Base-by-base conservation (phyloP, 2,797 vertebrate genomes). In the Margarornis squamiger region DNA sequence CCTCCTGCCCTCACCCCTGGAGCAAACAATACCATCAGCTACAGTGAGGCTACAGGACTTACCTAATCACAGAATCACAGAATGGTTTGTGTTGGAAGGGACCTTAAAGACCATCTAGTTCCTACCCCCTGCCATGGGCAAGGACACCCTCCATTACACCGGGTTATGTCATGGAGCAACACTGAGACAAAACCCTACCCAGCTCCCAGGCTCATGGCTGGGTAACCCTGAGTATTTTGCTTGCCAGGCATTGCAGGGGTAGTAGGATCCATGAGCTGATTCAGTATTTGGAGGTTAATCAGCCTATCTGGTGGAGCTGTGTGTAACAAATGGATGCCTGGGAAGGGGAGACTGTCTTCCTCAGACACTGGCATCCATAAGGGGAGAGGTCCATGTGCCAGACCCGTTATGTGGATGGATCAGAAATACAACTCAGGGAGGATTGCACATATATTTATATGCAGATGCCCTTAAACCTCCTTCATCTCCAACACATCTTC, bases 351-450 rank as follows among this genome's bases (percentile, higher is more conserved):
- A 20, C 38, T 9, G 3, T 77, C 45, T 70, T 43, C 49, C 62
- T 78, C 36, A 67, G 38, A 26, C n/a, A 7, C 0, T 6, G 30
- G 14, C 26, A 29, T 5, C 67, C 13, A 1, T 24, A 16, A 63
- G 16, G 34, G 17, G 63, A 91, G 38, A 55, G 15, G n/a, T 81
- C 11, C 10, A 3, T 11, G 34, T 63, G 43, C 43, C 88, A 79
- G 30, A 22, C 11, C 43, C 30, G 19, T 21, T 41, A 5, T 21
- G 4, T 1, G 7, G 39, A 36, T 16, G n/a, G 51, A 30, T 24
- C 32, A 62, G n/a, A 66, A 54, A n/a, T 62, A 49, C 1, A 73
- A 14, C 36, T n/a, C 27, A 74, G 48, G 10, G 15, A 61, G 26
- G 22, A 32, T 16, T 72, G 39, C 38, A 49, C 20, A 2, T 19